Conservation (phyloP, 2,888 invertebrate species). For the Muschampia plurimacula region DNA sequence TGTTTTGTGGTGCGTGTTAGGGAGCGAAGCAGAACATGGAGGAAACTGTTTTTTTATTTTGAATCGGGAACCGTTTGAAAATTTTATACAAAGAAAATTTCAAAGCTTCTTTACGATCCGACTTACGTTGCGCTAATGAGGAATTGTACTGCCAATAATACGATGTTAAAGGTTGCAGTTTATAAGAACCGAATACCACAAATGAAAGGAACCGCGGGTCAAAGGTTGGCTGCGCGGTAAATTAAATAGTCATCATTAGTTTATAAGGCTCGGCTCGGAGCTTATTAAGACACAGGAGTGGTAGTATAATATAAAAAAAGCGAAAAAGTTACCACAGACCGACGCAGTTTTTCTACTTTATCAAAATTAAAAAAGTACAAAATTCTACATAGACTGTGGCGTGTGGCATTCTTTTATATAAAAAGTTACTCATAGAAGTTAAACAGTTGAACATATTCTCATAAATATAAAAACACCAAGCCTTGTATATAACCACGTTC, state of each 20-base stretch:
- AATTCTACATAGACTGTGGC: too few species aligned
- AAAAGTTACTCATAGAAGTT: background rate
- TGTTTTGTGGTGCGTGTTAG: slow-evolving; percentile 74
- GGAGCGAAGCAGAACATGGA: slow-evolving; percentile 45
- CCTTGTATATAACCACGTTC: background rate
- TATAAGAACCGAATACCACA: slow-evolving; percentile 20
- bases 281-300: background rate
- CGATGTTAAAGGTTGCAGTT: slow-evolving; percentile 30
- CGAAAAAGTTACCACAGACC: too few species aligned
- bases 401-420: too few species aligned
- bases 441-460: slow-evolving; percentile 10
- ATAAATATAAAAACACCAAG: slow-evolving; percentile 8
- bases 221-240: slow-evolving; percentile 13
- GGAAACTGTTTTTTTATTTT: slow-evolving; percentile 40
- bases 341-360: too few species aligned
- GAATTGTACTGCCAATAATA: slow-evolving; percentile 27
- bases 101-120: slow-evolving; percentile 20
- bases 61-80: slow-evolving; percentile 42
- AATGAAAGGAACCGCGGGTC: slow-evolving; percentile 26
- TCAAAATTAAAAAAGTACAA: too few species aligned
- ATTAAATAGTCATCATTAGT: slow-evolving; percentile 15
- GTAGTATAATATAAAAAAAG: too few species aligned
- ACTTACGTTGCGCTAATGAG: slow-evolving; percentile 32
- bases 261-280: background rate
- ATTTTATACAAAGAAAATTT: slow-evolving; percentile 36